phyloP scores from a whole-genome alignment of 2,113 vertebrate species.

The Tyrannus savana region DNA sequence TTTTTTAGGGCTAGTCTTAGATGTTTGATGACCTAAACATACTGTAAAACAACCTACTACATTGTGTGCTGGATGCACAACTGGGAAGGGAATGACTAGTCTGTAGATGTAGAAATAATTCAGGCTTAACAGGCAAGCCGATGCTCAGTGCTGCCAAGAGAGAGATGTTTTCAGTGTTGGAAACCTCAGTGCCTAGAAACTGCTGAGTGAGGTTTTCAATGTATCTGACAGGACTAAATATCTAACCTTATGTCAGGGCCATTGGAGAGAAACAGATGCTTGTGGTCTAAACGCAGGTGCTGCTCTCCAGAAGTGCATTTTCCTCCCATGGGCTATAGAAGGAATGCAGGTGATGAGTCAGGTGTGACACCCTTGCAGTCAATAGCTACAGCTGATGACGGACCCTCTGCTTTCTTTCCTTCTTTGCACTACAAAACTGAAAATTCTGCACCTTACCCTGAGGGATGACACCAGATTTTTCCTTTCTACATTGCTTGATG shows the following conservation, averaged over 20 bases:
- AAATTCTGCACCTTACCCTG: neutral
- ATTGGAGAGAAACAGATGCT: neutral
- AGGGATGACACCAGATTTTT: neutral
- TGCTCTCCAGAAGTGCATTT: neutral
- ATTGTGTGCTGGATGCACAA: neutral
- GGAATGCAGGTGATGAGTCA: neutral
- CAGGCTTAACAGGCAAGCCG: neutral
- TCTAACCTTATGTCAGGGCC: neutral
- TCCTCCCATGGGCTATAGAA: neutral
- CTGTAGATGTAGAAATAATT: neutral
- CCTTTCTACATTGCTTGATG: neutral
- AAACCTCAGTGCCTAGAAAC: neutral
- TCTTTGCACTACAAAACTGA: neutral
- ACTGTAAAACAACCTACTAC: neutral
- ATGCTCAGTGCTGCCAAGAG: neutral
- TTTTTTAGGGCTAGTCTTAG: neutral
- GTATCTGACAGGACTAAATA: neutral
- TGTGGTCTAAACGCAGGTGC: neutral
- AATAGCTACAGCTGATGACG: neutral
- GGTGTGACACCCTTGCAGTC: neutral
- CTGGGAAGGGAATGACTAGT: neutral
- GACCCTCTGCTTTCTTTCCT: neutral
- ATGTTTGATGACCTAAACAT: neutral
- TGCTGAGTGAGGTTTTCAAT: neutral
- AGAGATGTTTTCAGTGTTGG: neutral